phyloP scores from a whole-genome alignment of 2,113 vertebrate species.

The Carassius gibelio region DNA sequence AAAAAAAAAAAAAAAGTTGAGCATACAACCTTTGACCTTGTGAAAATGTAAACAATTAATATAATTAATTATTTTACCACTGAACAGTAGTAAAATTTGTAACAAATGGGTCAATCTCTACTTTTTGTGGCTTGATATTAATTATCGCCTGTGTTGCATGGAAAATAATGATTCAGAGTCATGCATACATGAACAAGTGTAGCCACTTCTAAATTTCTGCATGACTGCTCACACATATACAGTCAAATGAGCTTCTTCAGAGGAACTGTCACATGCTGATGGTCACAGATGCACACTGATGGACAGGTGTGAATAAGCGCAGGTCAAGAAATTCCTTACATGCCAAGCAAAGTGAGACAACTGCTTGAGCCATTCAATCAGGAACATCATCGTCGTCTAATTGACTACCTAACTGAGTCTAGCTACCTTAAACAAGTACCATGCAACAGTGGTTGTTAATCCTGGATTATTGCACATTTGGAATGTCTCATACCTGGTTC shows the following conservation, averaged over 20 bases:
- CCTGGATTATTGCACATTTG: not conserved
- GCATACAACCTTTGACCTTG: not conserved
- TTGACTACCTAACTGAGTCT: not conserved
- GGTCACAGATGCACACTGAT: constrained; percentile 25
- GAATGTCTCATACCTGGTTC: not conserved
- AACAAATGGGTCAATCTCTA: not conserved
- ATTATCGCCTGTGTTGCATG: too few species aligned
- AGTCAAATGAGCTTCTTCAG: not conserved
- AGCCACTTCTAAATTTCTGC: not conserved
- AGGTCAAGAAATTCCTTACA: constrained; percentile 21
- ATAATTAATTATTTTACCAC: not conserved
- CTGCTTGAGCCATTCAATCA: not conserved
- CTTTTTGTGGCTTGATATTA: not conserved
- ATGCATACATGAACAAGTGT: not conserved
- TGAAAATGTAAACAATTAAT: not conserved
- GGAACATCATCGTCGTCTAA: too few species aligned
- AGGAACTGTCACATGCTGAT: not conserved
- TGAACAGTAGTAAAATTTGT: not conserved
- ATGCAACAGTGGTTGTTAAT: not conserved
- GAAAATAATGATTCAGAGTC: not conserved
- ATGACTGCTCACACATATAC: not conserved
- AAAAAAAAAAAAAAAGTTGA: not conserved
- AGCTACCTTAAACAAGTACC: not conserved
- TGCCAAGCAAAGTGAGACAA: constrained; percentile 10
- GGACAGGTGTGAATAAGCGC: constrained; percentile 48